Percentiles rank a stretch among this genome's conserved stretches.
Conservation (phyloP, 2,888 invertebrate genomes). For the Watsonalla binaria region DNA sequence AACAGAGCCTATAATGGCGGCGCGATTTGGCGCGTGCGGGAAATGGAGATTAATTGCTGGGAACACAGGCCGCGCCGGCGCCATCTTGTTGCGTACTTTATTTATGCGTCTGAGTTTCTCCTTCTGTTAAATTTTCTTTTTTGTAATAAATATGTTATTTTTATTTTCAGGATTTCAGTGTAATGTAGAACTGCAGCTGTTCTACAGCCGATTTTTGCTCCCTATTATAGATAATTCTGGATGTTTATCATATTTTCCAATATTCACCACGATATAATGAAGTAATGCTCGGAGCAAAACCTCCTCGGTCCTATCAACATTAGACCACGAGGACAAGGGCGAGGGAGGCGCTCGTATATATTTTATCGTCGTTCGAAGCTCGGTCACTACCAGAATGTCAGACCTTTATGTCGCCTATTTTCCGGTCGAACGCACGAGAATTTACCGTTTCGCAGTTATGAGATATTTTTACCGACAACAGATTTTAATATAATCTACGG, state of each 20-base stretch:
- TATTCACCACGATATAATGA: neutral
- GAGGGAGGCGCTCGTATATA: constrained; percentile 40
- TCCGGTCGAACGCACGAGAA: constrained; percentile 67
- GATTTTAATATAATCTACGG: constrained; percentile 44
- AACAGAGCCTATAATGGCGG: constrained; percentile 66
- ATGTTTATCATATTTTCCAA: too few relatives aligned
- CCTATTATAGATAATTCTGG: too few relatives aligned
- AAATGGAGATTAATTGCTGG: constrained; percentile 75
- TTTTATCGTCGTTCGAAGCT: constrained; percentile 57
- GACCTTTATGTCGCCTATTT: constrained; percentile 75
- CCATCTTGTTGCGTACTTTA: constrained; percentile 65
- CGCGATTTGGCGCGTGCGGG: constrained; percentile 67
- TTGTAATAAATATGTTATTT: neutral
- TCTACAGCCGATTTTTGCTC: too few relatives aligned
- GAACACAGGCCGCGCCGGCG: constrained; percentile 53
- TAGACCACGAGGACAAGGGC: constrained; percentile 30
- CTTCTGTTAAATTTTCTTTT: constrained; percentile 13
- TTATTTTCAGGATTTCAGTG: too few relatives aligned
- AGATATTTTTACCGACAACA: constrained; percentile 56
- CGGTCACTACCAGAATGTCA: constrained; percentile 58
- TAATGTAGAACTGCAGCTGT: too few relatives aligned
- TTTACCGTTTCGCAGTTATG: constrained; percentile 58
- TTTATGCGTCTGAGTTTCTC: constrained; percentile 56
- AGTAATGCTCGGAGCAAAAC: constrained; percentile 3
- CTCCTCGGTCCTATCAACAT: constrained; percentile 32